Conservation (phyloP, 2,888 invertebrate species). For the Cloeon dipterum region DNA sequence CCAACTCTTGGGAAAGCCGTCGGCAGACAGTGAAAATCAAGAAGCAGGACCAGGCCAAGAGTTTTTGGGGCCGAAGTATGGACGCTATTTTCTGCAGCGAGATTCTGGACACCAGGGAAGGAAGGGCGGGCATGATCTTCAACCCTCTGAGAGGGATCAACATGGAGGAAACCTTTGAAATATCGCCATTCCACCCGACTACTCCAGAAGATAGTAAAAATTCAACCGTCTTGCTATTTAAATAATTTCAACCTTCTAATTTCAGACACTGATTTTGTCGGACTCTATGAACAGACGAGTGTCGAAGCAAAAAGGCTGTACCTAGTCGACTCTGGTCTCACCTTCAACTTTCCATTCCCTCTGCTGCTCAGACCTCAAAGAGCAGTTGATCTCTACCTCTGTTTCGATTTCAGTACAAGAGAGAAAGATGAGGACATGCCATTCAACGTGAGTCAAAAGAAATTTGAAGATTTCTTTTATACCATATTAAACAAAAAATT, state of each 20-base stretch:
- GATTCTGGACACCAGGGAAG: constrained; percentile 17
- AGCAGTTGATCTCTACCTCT: constrained; percentile 18
- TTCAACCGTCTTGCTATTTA: too few relatives aligned
- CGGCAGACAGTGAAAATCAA: background rate
- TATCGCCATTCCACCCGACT: constrained; percentile 17
- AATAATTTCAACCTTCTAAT: too few relatives aligned
- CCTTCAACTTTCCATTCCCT: constrained; percentile 22
- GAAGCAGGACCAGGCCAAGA: constrained; percentile 7
- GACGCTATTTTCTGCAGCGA: constrained; percentile 13
- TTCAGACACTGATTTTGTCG: constrained; percentile 18
- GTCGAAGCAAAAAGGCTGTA: constrained; percentile 19
- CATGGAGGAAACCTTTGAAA: constrained; percentile 16
- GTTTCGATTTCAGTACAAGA: constrained; percentile 21
- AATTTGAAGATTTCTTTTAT: background rate
- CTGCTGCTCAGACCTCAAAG: constrained; percentile 20
- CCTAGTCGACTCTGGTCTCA: constrained; percentile 21
- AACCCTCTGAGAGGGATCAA: constrained; percentile 21
- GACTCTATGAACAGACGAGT: constrained; percentile 17
- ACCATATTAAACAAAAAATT: too few relatives aligned
- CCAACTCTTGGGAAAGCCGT: background rate
- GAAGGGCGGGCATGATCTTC: constrained; percentile 20
- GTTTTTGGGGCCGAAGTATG: constrained; percentile 10
- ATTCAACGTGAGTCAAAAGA: constrained; percentile 15
- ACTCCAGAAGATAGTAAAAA: constrained; percentile 7
- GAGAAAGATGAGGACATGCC: constrained; percentile 16